Evolutionary conservation across 2,113 vertebrate genomes (phyloP), one percentile per base, ranked within the genome.

Genomic region (Peromyscus californicus): DNA sequence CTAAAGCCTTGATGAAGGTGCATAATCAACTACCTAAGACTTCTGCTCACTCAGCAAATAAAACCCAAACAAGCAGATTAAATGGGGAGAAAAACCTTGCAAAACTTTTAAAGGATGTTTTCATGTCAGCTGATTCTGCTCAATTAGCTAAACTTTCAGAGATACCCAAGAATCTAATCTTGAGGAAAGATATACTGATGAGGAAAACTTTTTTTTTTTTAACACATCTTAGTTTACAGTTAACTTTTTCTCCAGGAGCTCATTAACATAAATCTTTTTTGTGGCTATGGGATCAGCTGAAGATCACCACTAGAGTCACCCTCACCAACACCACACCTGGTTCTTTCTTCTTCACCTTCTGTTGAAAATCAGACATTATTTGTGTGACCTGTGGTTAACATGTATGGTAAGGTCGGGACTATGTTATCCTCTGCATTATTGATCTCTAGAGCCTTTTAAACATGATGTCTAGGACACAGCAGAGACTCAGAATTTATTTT

Each of bases 1-100:
- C 17, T 83, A 79, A 91, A 96, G 13, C 4, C 91, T 87, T 94
- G 45, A 96, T 75, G 45, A 94, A 67, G 36, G 13, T 65, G 9
- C 12, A 76, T 96, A 79, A 92, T 93, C 92, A 97, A 7, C 57
- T 88, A 92, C 95, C 22, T 65, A 86, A 63, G 48, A 57, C 67
- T 97, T 94, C 74, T 95, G 48, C 65, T 69, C 19, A 29, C 84
- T 93, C 65, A 88, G 93, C 80, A 98, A 97, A 96, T 90, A 42
- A 90, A 93, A 88, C 63, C 51, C 93, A 95, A 96, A 92, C 59
- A 82, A 94, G 85, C 36, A 75, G 54, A 96, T 94, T 91, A 92
- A 90, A 57, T 94, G 33, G 19, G 42, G 11, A 87, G 42, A 89
- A 82, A 36, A 33, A 76, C 6, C 19, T 59, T 39, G 63, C 12